Percentiles rank a stretch among this genome's conserved stretches.
Conservation (phyloP, 2,113 vertebrate genomes). For the Corapipo altera region DNA sequence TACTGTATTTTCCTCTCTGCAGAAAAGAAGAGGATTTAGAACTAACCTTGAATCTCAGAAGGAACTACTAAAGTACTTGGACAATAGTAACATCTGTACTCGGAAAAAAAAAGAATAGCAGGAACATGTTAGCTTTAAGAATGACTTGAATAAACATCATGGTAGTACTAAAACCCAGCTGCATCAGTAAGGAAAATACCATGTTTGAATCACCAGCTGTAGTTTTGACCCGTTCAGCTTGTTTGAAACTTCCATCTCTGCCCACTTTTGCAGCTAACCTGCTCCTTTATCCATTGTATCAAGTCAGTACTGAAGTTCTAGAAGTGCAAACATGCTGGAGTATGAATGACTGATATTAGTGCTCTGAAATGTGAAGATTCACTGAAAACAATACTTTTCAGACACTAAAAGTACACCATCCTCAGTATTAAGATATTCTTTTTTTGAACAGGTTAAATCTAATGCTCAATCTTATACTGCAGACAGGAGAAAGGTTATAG, state of each 20-base stretch:
- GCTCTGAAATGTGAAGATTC: background rate
- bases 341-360: background rate
- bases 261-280: background rate
- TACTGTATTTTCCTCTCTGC: slow-evolving; percentile 88
- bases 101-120: background rate
- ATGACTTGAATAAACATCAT: background rate
- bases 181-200: background rate
- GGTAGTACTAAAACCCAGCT: background rate
- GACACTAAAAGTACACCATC: background rate
- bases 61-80: background rate
- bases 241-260: background rate
- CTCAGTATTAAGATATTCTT: background rate
- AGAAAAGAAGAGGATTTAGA: background rate
- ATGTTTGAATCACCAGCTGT: background rate
- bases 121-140: background rate
- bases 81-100: background rate
- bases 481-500: background rate
- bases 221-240: background rate
- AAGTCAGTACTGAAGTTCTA: background rate
- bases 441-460: background rate
- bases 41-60: background rate
- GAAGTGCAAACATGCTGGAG: background rate
- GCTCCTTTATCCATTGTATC: background rate
- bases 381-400: background rate
- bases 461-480: accelerated